phyloP scores from a whole-genome alignment of 2,113 vertebrate species.

The Gallinago media region DNA sequence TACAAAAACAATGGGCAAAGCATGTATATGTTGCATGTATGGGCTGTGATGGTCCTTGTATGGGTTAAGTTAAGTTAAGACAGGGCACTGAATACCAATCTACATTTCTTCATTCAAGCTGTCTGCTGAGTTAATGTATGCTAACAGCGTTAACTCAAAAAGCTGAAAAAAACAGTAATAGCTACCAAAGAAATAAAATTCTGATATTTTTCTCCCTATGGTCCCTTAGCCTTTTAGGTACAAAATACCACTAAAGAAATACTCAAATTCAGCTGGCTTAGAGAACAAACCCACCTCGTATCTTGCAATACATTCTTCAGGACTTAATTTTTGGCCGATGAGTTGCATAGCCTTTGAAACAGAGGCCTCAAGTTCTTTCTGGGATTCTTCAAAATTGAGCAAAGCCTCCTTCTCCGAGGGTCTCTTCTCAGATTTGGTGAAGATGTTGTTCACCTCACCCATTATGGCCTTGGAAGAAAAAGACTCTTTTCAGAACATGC shows the following conservation, averaged over 20 bases:
- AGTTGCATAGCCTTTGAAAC: constrained; percentile 67
- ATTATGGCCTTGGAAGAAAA: constrained; percentile 58
- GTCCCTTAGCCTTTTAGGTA: not conserved
- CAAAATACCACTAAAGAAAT: not conserved
- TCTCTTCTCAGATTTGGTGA: constrained; percentile 12
- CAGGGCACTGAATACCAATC: not conserved
- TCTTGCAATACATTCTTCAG: constrained; percentile 55
- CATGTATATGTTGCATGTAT: not conserved
- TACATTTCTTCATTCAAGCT: not conserved
- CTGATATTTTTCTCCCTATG: not conserved
- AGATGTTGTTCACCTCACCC: not conserved
- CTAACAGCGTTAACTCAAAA: not conserved
- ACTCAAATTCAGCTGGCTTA: not conserved
- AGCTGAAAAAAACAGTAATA: not conserved
- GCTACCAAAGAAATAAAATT: not conserved
- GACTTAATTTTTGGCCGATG: constrained; percentile 52
- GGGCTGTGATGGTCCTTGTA: not conserved
- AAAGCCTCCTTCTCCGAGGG: constrained; percentile 37
- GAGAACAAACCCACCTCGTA: constrained; percentile 71
- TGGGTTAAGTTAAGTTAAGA: not conserved
- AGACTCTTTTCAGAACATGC: not conserved
- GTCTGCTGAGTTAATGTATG: not conserved
- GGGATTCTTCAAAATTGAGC: constrained; percentile 66
- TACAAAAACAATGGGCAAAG: not conserved
- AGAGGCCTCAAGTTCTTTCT: constrained; percentile 68